A percentile compares a stretch with the other conserved stretches of the same genome.
phyloP scores from a whole-genome alignment of 2,797 vertebrate species.

The Pseudotriccus pelzelni region DNA sequence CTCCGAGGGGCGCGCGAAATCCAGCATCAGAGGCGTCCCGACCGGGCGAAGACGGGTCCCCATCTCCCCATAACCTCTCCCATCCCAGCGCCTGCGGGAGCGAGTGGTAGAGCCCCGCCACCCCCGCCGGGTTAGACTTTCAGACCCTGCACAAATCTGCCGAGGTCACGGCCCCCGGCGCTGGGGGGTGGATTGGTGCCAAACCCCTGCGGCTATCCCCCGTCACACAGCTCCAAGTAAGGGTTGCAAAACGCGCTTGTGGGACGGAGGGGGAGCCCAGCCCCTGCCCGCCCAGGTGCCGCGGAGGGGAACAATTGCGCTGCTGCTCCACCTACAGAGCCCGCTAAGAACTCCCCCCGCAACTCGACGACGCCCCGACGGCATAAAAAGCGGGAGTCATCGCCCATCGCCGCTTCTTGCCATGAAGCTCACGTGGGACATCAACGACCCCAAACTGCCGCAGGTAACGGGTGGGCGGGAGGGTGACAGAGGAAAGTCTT shows the following conservation, averaged over 20 bases:
- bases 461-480: constrained; percentile 77
- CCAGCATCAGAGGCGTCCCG: fast-evolving
- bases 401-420: constrained; percentile 66
- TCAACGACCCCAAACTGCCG: constrained; percentile 94
- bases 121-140: not conserved
- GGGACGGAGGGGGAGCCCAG: not conserved
- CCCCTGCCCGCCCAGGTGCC: not conserved
- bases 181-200: not conserved
- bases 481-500: fast-evolving
- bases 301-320: fast-evolving
- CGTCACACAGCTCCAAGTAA: not conserved
- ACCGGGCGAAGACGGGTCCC: fast-evolving
- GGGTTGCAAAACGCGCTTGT: fast-evolving
- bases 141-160: not conserved
- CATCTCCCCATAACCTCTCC: too few species aligned
- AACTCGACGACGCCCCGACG: not conserved
- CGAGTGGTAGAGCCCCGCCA: too few species aligned
- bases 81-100: too few species aligned
- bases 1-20: not conserved
- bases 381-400: constrained; percentile 55
- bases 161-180: fast-evolving
- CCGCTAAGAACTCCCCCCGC: not conserved
- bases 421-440: constrained; percentile 95
- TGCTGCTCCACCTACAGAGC: not conserved
- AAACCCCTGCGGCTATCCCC: fast-evolving